Percentiles rank a stretch among this genome's conserved stretches.
Conservation (phyloP, 2,888 invertebrate genomes). For the Cecidostiba fungosa region DNA sequence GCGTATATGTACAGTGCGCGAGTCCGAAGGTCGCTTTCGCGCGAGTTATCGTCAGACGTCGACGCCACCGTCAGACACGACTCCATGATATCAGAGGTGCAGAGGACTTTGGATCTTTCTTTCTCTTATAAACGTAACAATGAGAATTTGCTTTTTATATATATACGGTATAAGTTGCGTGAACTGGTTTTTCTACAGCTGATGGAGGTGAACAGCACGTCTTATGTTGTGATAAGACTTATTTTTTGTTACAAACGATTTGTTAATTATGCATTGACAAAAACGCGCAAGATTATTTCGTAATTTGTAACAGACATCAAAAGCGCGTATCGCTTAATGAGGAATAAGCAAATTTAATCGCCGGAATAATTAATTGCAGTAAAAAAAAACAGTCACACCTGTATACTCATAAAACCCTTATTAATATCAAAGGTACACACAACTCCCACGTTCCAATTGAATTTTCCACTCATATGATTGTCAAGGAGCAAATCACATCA, state of each 20-base stretch:
- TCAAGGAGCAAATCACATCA: not conserved
- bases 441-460: not conserved
- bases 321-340: too few relatives aligned
- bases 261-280: not conserved
- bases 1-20: not conserved
- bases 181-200: not conserved
- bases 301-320: not conserved
- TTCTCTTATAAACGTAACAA: conserved; percentile 6
- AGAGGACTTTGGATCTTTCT: conserved; percentile 48
- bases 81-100: conserved; percentile 18
- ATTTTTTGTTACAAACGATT: not conserved
- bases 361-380: too few relatives aligned
- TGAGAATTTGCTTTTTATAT: not conserved
- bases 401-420: not conserved
- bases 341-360: too few relatives aligned
- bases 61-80: not conserved
- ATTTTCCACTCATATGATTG: not conserved
- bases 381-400: not conserved
- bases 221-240: not conserved
- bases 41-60: conserved; percentile 5
- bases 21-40: conserved; percentile 46
- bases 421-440: not conserved
- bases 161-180: not conserved
- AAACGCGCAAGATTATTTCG: not conserved
- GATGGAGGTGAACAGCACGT: not conserved